These are phyloP conservation scores for Seira sanloemensis DNA, from an alignment of 2,888 invertebrate species.

Conservation along the genomic window DNA sequence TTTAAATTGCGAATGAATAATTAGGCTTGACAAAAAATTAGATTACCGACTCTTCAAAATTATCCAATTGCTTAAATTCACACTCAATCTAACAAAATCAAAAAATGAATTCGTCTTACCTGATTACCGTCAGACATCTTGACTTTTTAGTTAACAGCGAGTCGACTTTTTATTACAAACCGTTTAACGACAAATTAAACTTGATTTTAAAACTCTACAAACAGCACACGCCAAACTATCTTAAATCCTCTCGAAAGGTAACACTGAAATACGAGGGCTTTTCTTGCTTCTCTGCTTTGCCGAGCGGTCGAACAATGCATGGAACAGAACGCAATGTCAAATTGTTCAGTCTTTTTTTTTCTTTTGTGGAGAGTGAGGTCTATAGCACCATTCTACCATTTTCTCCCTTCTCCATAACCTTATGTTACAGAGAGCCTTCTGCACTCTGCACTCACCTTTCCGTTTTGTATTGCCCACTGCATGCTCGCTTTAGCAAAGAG, in stretches of 20 bases:
- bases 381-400: background rate
- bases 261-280: background rate
- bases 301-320: background rate
- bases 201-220: no score
- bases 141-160: background rate
- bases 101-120: no score
- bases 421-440: background rate
- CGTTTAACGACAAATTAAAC: no score
- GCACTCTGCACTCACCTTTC: background rate
- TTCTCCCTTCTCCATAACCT: background rate
- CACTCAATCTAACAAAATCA: no score
- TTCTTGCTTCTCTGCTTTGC: background rate
- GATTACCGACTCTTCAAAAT: no score
- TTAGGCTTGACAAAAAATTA: conserved; percentile 32
- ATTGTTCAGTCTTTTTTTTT: background rate
- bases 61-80: no score
- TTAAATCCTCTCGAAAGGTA: no score
- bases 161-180: no score
- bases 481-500: background rate
- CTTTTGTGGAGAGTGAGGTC: background rate
- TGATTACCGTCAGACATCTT: background rate
- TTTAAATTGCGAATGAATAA: no score
- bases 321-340: background rate
- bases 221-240: no score
- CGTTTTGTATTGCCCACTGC: background rate